Evolutionary conservation across 2,797 vertebrate species (phyloP), one percentile per base, ranked within the genome.

Genomic region (Hyperoplus immaculatus): DNA sequence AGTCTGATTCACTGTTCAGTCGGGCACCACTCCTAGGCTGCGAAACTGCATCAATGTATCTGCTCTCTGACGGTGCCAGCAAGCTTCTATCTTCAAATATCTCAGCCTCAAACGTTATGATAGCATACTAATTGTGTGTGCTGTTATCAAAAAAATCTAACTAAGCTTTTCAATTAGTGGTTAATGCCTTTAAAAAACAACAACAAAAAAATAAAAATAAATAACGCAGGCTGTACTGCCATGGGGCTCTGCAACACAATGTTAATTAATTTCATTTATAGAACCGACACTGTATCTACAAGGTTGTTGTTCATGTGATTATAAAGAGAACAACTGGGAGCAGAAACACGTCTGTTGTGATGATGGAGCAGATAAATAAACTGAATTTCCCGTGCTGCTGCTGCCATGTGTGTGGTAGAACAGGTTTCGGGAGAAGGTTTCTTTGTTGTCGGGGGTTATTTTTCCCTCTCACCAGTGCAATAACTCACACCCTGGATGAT

Each of bases 261-360:
- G 77, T 86, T 93, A 93, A 94, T 95, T 93, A 89, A 94, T 93
- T 92, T 86, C 81, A 89, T 86, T 88, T 90, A 89, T 70, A 90
- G 83, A 72, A 62, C 79, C 85, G 71, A 69, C 53, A 43, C 62
- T 51, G 55, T 66, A 83, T 85, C 75, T 84, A 86, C 74, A 77
- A 81, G 81, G 75, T 78, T 88, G 87, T 80, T 81, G 86, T 80
- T 90, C 79, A 70, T 86, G 73, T 84, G 87, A 90, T 89, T 82
- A 90, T 77, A 84, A 87, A 84, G 71, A 67, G 74, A 90, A 88
- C 81, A 85, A 88, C 75, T 82, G 69, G 69, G 78, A 90, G 75
- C 80, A 81, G 80, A 80, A 81, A 77, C 75, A 82, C 58, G 74
- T 81, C 83, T 88, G 80, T 73, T 13, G 41, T 46, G 60, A 87